Evolutionary conservation across 2,888 invertebrate species (phyloP).

Genomic region (Trimorus sp.): DNA sequence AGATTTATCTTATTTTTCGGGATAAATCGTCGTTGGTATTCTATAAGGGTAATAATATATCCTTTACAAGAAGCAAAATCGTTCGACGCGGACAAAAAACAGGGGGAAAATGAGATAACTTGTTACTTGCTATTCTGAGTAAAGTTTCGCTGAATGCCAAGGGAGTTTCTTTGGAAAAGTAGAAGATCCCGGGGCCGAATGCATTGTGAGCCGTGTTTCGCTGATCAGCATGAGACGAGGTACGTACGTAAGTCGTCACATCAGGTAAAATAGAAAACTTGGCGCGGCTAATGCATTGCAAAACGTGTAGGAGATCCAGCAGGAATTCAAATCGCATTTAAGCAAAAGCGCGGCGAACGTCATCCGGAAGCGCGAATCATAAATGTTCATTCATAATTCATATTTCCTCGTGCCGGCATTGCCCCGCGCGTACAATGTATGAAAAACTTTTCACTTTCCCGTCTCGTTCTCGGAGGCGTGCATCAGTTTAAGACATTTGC

Average conservation of each 20-base stretch:
- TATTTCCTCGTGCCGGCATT: slow-evolving; percentile 53
- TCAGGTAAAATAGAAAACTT: slow-evolving; percentile 65
- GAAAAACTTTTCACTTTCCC: slow-evolving; percentile 50
- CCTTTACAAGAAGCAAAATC: slow-evolving; percentile 49
- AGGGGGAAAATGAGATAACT: slow-evolving; percentile 48
- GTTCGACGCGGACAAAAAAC: slow-evolving; percentile 39
- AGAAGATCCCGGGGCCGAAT: slow-evolving; percentile 54
- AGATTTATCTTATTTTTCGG: slow-evolving; percentile 35
- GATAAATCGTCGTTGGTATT: slow-evolving; percentile 34
- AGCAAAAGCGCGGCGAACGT: slow-evolving; percentile 70
- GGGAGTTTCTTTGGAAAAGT: slow-evolving; percentile 54
- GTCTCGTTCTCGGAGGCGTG: slow-evolving; percentile 13
- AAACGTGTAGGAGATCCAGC: slow-evolving; percentile 58
- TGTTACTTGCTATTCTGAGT: slow-evolving; percentile 52
- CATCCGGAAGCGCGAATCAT: slow-evolving; percentile 69
- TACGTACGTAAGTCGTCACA: slow-evolving; percentile 64
- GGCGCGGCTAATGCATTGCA: slow-evolving; percentile 62
- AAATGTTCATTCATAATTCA: slow-evolving; percentile 73
- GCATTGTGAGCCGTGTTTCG: slow-evolving; percentile 61
- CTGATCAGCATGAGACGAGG: slow-evolving; percentile 62
- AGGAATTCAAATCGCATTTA: slow-evolving; percentile 71
- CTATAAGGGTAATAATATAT: slow-evolving; percentile 37
- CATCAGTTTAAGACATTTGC: slow-evolving; percentile 39
- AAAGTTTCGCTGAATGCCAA: slow-evolving; percentile 57
- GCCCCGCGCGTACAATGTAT: slow-evolving; percentile 26